Percentiles rank a stretch among this genome's conserved stretches.
Conservation (phyloP, 1,140 invertebrate genomes). For the Radopholus similis region DNA sequence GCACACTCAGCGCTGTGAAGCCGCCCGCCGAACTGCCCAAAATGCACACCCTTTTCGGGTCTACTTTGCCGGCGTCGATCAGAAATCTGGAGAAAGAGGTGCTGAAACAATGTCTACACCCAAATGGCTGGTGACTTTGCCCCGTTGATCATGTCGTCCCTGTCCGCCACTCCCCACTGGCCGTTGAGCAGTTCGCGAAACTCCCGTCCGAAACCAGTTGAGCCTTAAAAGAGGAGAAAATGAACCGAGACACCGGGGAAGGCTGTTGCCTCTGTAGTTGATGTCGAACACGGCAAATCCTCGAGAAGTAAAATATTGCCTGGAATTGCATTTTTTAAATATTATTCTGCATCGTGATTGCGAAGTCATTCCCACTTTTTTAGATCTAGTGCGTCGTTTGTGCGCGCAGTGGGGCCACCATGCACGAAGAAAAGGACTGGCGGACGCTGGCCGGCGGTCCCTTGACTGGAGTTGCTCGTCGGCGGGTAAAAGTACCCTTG, state of each 20-base stretch:
- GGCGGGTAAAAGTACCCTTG: conserved; percentile 28
- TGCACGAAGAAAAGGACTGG: conserved; percentile 20
- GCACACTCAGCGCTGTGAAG: conserved; percentile 14
- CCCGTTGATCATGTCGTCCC: conserved; percentile 18
- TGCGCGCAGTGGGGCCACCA: conserved; percentile 15
- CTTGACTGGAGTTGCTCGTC: not conserved
- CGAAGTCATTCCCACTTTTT: conserved; percentile 6
- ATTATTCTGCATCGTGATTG: too few species aligned
- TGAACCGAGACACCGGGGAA: not conserved
- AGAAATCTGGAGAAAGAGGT: conserved; percentile 21
- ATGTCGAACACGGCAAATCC: conserved; percentile 31
- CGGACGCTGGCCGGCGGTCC: conserved; percentile 10
- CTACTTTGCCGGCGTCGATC: conserved; percentile 10
- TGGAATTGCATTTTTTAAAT: too few species aligned
- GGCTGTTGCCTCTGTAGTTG: conserved; percentile 16
- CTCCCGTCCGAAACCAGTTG: conserved; percentile 11
- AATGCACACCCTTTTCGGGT: conserved; percentile 22
- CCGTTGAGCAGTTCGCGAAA: conserved; percentile 19
- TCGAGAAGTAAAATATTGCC: conserved; percentile 16
- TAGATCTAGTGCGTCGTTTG: conserved; percentile 19
- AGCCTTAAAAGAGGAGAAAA: not conserved
- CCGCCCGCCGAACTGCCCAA: conserved; percentile 28
- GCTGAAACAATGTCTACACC: not conserved
- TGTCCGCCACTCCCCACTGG: conserved; percentile 27
- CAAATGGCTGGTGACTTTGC: not conserved